Evolutionary conservation across 2,888 invertebrate species (phyloP).

Genomic region (Carabus problematicus): DNA sequence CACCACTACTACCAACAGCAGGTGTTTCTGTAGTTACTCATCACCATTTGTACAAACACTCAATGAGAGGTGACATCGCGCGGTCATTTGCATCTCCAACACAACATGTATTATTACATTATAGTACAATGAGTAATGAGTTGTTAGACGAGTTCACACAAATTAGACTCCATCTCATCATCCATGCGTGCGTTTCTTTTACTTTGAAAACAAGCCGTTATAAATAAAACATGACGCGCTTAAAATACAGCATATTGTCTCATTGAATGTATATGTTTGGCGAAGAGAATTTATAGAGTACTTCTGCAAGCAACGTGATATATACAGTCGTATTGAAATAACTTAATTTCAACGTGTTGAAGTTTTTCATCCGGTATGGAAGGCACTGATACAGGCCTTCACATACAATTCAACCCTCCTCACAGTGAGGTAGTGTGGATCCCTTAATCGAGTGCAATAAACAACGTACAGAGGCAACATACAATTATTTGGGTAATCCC

Average conservation of each 20-base stretch:
- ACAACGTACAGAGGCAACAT: slow-evolving; percentile 28
- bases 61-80: not conserved
- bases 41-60: too few relatives aligned
- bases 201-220: not conserved
- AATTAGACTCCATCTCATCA: too few relatives aligned
- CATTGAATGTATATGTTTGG: too few relatives aligned
- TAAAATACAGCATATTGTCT: too few relatives aligned
- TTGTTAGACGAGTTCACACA: too few relatives aligned
- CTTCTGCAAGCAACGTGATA: too few relatives aligned
- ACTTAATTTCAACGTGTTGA: not conserved
- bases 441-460: slow-evolving; percentile 11
- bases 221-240: too few relatives aligned
- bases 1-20: too few relatives aligned
- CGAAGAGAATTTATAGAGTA: too few relatives aligned
- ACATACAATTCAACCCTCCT: not conserved
- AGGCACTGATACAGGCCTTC: not conserved
- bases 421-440: too few relatives aligned
- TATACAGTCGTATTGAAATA: not conserved
- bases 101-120: not conserved
- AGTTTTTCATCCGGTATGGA: not conserved
- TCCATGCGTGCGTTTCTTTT: not conserved
- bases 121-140: too few relatives aligned
- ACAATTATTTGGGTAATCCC: slow-evolving; percentile 47
- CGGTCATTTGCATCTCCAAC: not conserved
- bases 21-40: too few relatives aligned